These are phyloP conservation scores for Acanthacorydalis orientalis DNA, from an alignment of 2,888 invertebrate species.

Conservation along the genomic window DNA sequence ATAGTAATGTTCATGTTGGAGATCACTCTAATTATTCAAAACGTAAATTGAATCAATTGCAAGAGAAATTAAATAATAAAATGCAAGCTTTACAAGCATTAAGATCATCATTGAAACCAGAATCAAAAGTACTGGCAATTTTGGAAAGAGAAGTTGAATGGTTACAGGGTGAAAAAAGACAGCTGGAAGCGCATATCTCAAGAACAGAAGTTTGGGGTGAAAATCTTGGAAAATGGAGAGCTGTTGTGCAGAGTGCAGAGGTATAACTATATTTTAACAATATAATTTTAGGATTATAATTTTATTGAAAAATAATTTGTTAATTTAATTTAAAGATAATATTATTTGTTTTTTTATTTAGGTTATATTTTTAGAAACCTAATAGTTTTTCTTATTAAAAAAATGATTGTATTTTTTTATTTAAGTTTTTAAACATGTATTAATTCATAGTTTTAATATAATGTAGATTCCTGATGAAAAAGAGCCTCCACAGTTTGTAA, in stretches of 20 bases:
- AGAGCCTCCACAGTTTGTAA: slow-evolving; percentile 49
- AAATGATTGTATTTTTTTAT: no score
- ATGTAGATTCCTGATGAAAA: slow-evolving; percentile 28
- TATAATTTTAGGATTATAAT: no score
- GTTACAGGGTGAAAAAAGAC: slow-evolving; percentile 61
- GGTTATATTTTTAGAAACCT: no score
- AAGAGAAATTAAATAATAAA: slow-evolving; percentile 73
- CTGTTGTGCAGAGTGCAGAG: slow-evolving; percentile 69
- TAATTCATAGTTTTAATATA: not conserved
- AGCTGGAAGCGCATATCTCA: slow-evolving; percentile 68
- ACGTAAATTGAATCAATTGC: slow-evolving; percentile 64
- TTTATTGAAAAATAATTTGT: no score
- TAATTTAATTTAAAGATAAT: no score
- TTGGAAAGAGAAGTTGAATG: slow-evolving; percentile 73
- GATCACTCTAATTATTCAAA: slow-evolving; percentile 72
- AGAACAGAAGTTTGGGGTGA: slow-evolving; percentile 84
- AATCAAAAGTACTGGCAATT: slow-evolving; percentile 61
- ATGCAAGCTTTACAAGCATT: slow-evolving; percentile 69
- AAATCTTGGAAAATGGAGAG: slow-evolving; percentile 75
- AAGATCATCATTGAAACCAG: slow-evolving; percentile 64
- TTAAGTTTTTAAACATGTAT: no score
- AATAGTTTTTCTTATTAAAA: no score
- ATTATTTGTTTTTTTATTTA: no score
- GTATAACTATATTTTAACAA: slow-evolving; percentile 23
- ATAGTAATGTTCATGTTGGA: slow-evolving; percentile 41